A percentile compares a stretch with the other conserved stretches of the same genome.
These are phyloP conservation scores for Elysia chlorotica DNA, from an alignment of 1,140 invertebrate species.

Conservation along the genomic window DNA sequence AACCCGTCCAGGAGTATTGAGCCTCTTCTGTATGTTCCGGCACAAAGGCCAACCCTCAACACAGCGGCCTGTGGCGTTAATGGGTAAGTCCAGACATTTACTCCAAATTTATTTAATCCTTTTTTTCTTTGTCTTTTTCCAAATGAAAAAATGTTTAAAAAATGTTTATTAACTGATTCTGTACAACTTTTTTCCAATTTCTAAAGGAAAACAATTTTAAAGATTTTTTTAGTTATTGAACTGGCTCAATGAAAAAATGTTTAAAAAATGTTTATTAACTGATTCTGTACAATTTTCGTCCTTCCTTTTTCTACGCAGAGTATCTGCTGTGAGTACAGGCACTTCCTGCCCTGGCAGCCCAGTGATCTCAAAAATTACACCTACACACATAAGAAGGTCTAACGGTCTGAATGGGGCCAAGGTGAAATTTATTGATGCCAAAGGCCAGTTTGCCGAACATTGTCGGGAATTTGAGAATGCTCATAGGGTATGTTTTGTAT, in stretches of 20 bases:
- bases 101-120: too few species aligned
- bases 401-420: constrained; percentile 32
- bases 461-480: constrained; percentile 44
- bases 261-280: too few species aligned
- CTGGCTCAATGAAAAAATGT: too few species aligned
- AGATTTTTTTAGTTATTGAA: too few species aligned
- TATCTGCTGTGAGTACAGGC: constrained; percentile 18
- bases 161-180: too few species aligned
- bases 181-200: too few species aligned
- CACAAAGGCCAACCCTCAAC: background rate
- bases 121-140: too few species aligned
- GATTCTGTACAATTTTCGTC: background rate
- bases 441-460: constrained; percentile 47
- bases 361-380: background rate
- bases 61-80: background rate
- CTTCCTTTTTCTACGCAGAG: constrained; percentile 2
- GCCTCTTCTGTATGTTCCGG: constrained; percentile 33
- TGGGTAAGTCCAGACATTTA: too few species aligned
- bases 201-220: too few species aligned
- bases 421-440: constrained; percentile 44
- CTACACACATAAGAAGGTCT: constrained; percentile 11
- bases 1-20: constrained; percentile 43
- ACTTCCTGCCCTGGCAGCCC: constrained; percentile 9
- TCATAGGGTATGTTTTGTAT: constrained; percentile 35
- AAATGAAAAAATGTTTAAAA: too few species aligned